Evolutionary conservation across 2,113 vertebrate genomes (phyloP), one percentile per base, ranked within the genome.

Genomic region (Protomyctophum bolini): DNA sequence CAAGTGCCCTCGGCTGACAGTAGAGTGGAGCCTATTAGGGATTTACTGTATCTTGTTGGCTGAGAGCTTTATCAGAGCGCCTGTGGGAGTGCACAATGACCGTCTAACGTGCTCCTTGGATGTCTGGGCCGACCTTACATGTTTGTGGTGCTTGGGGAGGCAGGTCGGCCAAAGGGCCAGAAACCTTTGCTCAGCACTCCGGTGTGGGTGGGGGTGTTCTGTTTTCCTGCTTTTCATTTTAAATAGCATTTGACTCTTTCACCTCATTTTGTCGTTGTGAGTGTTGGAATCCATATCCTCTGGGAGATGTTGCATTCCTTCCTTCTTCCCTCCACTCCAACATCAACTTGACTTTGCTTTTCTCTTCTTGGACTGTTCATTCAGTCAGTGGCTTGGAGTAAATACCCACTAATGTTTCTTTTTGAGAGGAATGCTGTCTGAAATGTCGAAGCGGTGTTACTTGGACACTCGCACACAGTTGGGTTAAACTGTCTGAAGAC

Each of bases 71-170:
- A 76, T 81, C 63, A 78, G 73, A 7, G 52, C 69, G 68, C 56
- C 59, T 21, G 58, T 3, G 54, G 79, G 75, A 85, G 87, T 87
- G 80, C 76, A 28, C 48, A 3, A 41, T 41, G 33, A 41, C 33
- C 57, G 41, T 55, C n/a, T 49, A 67, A 58, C 64, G 28, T 63
- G 51, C 6, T 14, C 33, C 58, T 59, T 52, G 70, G 61, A 45
- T 7, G 8, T 70, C 33, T 2, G 9, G 62, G 33, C 52, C 52
- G 3, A 29, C 58, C 64, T 77, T 3, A n/a, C 75, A 75, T 87
- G 73, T 82, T 77, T 88, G 80, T 71, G 79, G 67, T 84, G 66
- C 88, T 86, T 73, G 70, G 83, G 73, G 61, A 81, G 79, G 75
- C 45, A 69, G 58, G 67, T 75, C 58, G 51, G 50, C 52, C 0